A percentile compares a stretch with the other conserved stretches of the same genome.
These are phyloP conservation scores for Pavo muticus DNA, from an alignment of 2,113 vertebrate species.

Conservation along the genomic window DNA sequence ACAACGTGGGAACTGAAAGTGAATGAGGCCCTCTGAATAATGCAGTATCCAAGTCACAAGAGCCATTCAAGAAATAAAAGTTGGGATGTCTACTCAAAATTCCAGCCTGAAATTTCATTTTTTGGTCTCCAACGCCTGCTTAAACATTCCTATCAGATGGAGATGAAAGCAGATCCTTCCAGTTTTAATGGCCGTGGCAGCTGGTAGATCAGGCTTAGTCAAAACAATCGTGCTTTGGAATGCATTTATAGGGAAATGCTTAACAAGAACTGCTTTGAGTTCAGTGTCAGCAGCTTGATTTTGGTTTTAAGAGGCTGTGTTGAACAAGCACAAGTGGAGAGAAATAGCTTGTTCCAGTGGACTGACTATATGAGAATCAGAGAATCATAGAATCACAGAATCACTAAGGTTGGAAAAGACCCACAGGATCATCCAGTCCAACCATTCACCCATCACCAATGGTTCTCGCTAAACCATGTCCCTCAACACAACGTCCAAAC, in stretches of 20 bases:
- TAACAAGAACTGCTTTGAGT: conserved; percentile 16
- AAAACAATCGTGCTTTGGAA: neutral
- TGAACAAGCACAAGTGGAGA: neutral
- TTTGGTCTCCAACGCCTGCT: neutral
- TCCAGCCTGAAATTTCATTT: neutral
- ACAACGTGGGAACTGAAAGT: neutral
- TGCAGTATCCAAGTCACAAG: neutral
- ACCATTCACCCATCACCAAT: too few species aligned
- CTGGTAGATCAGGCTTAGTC: conserved; percentile 12
- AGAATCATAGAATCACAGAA: too few species aligned
- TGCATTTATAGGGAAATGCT: neutral
- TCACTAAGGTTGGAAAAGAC: too few species aligned
- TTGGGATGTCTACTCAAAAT: neutral
- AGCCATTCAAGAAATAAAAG: neutral
- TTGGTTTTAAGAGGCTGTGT: neutral
- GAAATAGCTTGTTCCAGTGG: neutral
- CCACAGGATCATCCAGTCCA: too few species aligned
- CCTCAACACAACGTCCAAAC: too few species aligned
- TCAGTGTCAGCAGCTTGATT: conserved; percentile 35
- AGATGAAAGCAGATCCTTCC: neutral
- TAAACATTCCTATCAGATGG: neutral
- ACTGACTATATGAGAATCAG: neutral
- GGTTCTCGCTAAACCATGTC: too few species aligned
- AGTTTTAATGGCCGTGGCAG: neutral
- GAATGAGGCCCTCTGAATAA: neutral